Base-by-base conservation (phyloP, 2,113 vertebrate species). In the Megaceryle maxima region DNA sequence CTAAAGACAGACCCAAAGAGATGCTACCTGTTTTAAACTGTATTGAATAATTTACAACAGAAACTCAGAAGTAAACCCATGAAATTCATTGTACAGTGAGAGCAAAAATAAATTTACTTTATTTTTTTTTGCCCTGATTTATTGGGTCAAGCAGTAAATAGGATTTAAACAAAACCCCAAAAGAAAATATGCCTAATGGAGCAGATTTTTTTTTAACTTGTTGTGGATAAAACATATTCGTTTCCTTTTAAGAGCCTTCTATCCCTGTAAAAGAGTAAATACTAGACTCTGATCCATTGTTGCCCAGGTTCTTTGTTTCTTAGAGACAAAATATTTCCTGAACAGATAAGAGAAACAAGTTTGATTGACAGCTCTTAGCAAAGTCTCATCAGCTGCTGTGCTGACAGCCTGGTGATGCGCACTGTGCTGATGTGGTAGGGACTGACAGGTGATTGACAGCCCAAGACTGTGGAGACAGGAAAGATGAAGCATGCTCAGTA, bases 381-480 rank as follows among this genome's bases (percentile, higher is more conserved):
- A 66, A 96, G 97, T 81, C 97, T 98, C 97, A 94, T 98, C 98
- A 97, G 98, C 97, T 96, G 97, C 97, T 95, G 96, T 67, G 87
- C 98, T 98, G 98, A 98, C 98, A 98, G 98, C 90, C 92, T 90
- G 95, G 97, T 97, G 97, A 97, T 97, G 95, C 79, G 9, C 97
- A 73, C 90, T 78, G 91, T 94, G 97, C 97, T 98, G 98, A 98
- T 97, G 98, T 98, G 97, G 88, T 62, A 33, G 92, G 86, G 79
- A 92, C 95, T 98, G 98, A 98, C 98, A 98, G 97, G 26, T 98
- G 98, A 98, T 96, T 98, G 98, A 98, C 98, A 98, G 98, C 95
- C 68, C 87, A 87, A 94, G 96, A 88, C 97, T 94, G 88, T 91
- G 90, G 94, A 97, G 97, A 96, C 94, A 89, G 93, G 75, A 88